These are phyloP conservation scores for Haliclona indistincta DNA, from an alignment of 37 sponge, comb jelly and placozoan genomes.

Conservation along the genomic window DNA sequence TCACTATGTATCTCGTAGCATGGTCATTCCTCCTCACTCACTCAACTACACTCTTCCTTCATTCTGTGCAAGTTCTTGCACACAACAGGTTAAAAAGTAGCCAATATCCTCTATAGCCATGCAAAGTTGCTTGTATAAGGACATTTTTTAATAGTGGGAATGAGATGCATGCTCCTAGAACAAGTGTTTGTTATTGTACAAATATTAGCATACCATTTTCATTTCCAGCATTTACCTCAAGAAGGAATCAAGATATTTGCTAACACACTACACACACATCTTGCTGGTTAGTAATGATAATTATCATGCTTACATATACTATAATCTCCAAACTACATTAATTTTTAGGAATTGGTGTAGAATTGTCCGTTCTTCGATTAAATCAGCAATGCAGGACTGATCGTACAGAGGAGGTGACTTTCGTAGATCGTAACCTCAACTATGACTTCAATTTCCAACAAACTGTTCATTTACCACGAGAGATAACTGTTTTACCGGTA, in stretches of 20 bases:
- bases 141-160: background rate
- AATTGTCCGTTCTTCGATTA: background rate
- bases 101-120: background rate
- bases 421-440: constrained; percentile 21
- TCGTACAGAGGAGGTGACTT: background rate
- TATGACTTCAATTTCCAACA: constrained; percentile 78
- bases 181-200: too few species aligned
- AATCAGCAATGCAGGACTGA: background rate
- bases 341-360: background rate
- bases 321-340: background rate
- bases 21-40: constrained; percentile 45
- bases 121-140: background rate
- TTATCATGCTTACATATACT: background rate
- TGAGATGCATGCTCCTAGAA: too few species aligned
- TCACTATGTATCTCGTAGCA: background rate
- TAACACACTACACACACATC: constrained; percentile 34
- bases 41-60: constrained; percentile 11
- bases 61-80: constrained; percentile 17
- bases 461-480: constrained; percentile 3
- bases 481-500: constrained; percentile 27
- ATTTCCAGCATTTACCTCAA: constrained; percentile 19
- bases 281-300: constrained; percentile 18
- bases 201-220: background rate
- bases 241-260: constrained; percentile 47
- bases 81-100: constrained; percentile 18